A percentile compares a stretch with the other conserved stretches of the same genome.
phyloP scores from a whole-genome alignment of 2,797 vertebrate genomes.

The Oreortyx pictus region DNA sequence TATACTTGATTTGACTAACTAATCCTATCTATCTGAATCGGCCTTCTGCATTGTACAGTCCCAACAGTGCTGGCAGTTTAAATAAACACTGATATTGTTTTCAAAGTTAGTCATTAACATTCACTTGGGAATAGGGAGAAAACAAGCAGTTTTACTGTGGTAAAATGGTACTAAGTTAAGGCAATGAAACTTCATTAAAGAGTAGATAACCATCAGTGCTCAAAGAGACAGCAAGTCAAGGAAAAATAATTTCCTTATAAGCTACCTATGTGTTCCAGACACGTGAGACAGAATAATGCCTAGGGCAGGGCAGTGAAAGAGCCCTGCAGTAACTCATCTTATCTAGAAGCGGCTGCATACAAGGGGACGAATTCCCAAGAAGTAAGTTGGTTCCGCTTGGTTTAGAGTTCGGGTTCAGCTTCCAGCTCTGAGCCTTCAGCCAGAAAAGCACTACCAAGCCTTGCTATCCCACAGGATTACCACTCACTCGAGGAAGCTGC shows the following conservation, averaged over 20 bases:
- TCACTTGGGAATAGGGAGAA: background rate
- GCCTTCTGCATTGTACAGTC: background rate
- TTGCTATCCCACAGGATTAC: background rate
- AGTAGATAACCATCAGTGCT: fast-evolving
- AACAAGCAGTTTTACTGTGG: background rate
- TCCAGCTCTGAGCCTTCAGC: background rate
- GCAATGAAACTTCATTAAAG: background rate
- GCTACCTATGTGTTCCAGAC: background rate
- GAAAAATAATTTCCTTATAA: background rate
- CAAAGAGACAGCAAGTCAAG: background rate
- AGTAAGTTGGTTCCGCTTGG: background rate
- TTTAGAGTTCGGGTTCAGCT: background rate
- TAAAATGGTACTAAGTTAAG: background rate
- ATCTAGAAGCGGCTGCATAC: background rate
- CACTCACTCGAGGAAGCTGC: background rate
- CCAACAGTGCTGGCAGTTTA: background rate
- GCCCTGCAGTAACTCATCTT: background rate
- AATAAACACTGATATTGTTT: background rate
- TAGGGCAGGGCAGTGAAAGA: fast-evolving
- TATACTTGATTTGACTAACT: background rate
- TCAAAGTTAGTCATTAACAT: conserved; percentile 15
- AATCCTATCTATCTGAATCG: background rate
- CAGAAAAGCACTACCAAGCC: background rate
- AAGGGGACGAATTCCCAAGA: background rate
- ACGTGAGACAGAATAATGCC: fast-evolving